Evolutionary conservation across 2,888 invertebrate genomes (phyloP), one percentile per base, ranked within the genome.

Genomic region (Chesias legatella): DNA sequence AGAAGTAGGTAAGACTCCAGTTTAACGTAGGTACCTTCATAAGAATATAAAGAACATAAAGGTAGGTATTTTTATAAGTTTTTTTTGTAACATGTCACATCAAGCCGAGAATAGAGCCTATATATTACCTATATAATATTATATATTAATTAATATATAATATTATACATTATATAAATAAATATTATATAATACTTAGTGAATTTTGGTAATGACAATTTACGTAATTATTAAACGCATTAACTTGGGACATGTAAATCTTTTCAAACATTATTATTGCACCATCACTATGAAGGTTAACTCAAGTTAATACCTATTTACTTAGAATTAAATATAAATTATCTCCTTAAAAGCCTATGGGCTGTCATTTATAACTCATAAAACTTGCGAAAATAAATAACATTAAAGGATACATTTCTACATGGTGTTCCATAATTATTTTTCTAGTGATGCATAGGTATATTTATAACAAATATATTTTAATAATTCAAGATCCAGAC

Each of bases 1-100:
- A 10, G 39, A 63, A 48, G 77, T 77, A 60, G 38, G 56, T 56
- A 2, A 7, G 1, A 24, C 3, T 26, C 0, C 31, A 9, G n/a
- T n/a, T n/a, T n/a, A n/a, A n/a, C n/a, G n/a, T n/a, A n/a, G n/a
- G n/a, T n/a, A n/a, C n/a, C n/a, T n/a, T n/a, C n/a, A n/a, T n/a
- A n/a, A n/a, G n/a, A 17, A 17, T 3, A 17, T 3, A 17, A 17
- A 17, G 13, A 17, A 2, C 2, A 17, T 17, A 17, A 3, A 5
- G 13, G 13, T 17, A 3, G 13, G 2, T 17, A 3, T 17, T 17
- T 17, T 5, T 17, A 17, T 17, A 3, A 17, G 2, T 17, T 3
- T 17, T 17, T 17, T 17, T 3, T 17, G 13, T 17, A 2, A 17
- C 13, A 17, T 17, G 13, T 17, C 13, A 3, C 13, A 17, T 3